Percentiles rank a stretch among this genome's conserved stretches.
Evolutionary conservation across 1,140 invertebrate species (phyloP).

Genomic region (Melipona quadrifasciata): DNA sequence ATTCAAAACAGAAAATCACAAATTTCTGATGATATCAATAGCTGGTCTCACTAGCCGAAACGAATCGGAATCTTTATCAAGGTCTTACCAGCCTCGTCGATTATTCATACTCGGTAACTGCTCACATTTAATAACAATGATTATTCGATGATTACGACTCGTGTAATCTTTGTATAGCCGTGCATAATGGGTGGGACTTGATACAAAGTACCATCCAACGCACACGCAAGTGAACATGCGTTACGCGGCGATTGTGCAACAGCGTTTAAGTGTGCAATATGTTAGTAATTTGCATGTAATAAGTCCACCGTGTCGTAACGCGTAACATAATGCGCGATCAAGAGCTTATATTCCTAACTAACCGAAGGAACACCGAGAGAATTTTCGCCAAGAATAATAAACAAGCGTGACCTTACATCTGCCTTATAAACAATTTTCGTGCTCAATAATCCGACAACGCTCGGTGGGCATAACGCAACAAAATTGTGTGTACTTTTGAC

Average conservation of each 20-base stretch:
- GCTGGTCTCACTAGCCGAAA: not conserved
- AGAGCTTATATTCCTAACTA: not conserved
- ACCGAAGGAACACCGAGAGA: not conserved
- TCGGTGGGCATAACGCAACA: not conserved
- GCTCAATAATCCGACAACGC: not conserved
- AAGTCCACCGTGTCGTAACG: slow-evolving; percentile 27
- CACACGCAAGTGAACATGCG: not conserved
- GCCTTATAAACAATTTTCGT: slow-evolving; percentile 13
- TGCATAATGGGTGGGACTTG: not conserved
- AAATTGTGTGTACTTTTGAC: not conserved
- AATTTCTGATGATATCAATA: not conserved
- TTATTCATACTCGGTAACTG: not conserved
- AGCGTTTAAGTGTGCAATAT: slow-evolving; percentile 21
- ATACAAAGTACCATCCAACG: not conserved
- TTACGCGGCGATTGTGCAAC: slow-evolving; percentile 2
- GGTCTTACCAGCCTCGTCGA: not conserved
- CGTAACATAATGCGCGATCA: not conserved
- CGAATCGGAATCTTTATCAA: not conserved
- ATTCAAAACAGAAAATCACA: not conserved
- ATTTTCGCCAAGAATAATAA: slow-evolving; percentile 4
- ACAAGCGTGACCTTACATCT: not conserved
- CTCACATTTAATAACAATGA: not conserved
- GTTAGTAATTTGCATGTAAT: slow-evolving; percentile 48
- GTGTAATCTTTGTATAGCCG: not conserved
- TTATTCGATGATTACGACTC: not conserved